Conservation (phyloP, 2,113 vertebrate genomes). For the Cinclus cinclus region DNA sequence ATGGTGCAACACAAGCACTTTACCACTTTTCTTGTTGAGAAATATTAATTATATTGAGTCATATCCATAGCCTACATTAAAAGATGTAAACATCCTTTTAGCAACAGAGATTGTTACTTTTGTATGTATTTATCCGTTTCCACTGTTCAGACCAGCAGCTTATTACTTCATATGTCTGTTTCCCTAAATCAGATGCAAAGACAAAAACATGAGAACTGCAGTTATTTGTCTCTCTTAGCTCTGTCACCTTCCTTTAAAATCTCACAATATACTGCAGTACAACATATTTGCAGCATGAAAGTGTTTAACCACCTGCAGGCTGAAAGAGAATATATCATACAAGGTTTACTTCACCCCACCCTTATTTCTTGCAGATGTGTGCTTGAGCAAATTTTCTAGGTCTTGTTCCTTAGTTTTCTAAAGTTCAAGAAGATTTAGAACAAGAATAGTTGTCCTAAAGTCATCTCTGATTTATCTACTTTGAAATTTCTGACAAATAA, state of each 20-base stretch:
- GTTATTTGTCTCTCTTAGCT: not conserved
- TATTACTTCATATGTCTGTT: not conserved
- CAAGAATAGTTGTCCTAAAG: not conserved
- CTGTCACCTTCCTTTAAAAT: not conserved
- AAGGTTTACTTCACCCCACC: not conserved
- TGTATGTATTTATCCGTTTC: not conserved
- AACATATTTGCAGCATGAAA: not conserved
- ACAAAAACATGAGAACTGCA: not conserved
- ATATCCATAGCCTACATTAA: not conserved
- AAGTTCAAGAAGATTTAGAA: not conserved
- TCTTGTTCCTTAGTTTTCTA: not conserved
- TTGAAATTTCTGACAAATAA: not conserved
- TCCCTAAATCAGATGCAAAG: not conserved
- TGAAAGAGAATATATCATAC: not conserved
- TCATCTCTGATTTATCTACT: not conserved
- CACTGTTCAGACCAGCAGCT: not conserved
- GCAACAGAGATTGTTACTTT: not conserved
- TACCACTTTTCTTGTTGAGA: not conserved
- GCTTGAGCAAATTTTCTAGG: not conserved
- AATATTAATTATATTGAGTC: not conserved
- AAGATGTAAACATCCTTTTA: not conserved
- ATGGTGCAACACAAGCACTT: not conserved
- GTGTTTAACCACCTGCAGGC: not conserved
- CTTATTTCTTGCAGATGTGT: not conserved
- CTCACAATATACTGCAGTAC: not conserved